phyloP scores from a whole-genome alignment of 2,797 vertebrate genomes.

The Pseudochirops cupreus region DNA sequence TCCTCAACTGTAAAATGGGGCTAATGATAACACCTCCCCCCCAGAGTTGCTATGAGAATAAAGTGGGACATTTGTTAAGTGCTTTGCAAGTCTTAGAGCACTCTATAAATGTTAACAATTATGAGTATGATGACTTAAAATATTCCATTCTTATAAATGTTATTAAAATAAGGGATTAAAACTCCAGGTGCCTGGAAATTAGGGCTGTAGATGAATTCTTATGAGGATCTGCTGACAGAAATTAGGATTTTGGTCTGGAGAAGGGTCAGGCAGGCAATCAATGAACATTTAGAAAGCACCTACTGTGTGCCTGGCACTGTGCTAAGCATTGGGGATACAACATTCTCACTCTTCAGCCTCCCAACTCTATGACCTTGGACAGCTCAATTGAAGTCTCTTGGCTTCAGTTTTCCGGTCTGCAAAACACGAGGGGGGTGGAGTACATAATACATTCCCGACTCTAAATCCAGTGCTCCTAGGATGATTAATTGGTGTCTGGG shows the following conservation, averaged over 20 bases:
- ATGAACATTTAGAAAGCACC: background rate
- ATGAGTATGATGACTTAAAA: too few species aligned
- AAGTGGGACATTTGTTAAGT: background rate
- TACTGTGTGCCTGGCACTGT: background rate
- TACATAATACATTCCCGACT: background rate
- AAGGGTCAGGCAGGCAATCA: background rate
- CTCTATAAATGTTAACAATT: background rate
- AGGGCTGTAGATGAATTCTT: background rate
- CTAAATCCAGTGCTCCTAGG: background rate
- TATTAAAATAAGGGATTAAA: too few species aligned
- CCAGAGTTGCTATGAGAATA: background rate
- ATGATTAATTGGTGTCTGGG: background rate
- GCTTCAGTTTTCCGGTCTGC: too few species aligned
- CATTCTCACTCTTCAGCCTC: background rate
- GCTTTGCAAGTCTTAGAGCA: background rate
- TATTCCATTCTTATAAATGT: background rate
- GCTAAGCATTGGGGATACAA: background rate
- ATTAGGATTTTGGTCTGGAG: background rate
- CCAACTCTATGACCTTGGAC: background rate
- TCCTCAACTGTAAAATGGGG: background rate
- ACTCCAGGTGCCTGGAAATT: background rate
- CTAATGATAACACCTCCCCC: background rate
- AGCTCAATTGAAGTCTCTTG: background rate
- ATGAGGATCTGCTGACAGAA: background rate
- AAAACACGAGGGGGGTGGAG: background rate